phyloP scores from a whole-genome alignment of 2,113 vertebrate species.

The Triplophysa dalaica region DNA sequence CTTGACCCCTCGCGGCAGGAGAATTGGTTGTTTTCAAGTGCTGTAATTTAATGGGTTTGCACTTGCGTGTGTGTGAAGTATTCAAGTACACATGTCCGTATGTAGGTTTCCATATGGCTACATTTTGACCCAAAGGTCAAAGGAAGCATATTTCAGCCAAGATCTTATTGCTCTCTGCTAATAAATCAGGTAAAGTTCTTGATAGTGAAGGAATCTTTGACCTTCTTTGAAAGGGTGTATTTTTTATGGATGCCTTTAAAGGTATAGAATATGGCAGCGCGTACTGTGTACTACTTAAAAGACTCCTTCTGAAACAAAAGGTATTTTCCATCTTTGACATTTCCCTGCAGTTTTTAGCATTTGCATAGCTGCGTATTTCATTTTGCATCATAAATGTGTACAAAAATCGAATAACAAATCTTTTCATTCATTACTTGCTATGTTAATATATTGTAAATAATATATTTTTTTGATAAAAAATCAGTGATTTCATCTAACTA shows the following conservation, averaged over 20 bases:
- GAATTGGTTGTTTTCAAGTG: background rate
- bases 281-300: background rate
- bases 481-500: too few relatives aligned
- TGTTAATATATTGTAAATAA: too few relatives aligned
- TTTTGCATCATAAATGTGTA: too few relatives aligned
- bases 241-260: background rate
- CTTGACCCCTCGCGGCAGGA: background rate
- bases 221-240: background rate
- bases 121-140: slow-evolving; percentile 17
- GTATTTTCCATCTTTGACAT: background rate
- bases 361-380: too few relatives aligned
- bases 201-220: background rate
- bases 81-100: background rate
- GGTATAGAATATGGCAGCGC: background rate
- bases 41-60: background rate
- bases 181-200: background rate
- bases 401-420: too few relatives aligned
- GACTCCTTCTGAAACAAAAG: background rate
- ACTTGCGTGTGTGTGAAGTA: slow-evolving; percentile 3
- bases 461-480: too few relatives aligned
- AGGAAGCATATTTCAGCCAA: background rate
- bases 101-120: background rate
- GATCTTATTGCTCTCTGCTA: background rate
- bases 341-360: too few relatives aligned
- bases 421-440: too few relatives aligned